Percentiles rank a stretch among this genome's conserved stretches.
phyloP scores from a whole-genome alignment of 2,888 invertebrate genomes.

The Tetheella fluctuosa region DNA sequence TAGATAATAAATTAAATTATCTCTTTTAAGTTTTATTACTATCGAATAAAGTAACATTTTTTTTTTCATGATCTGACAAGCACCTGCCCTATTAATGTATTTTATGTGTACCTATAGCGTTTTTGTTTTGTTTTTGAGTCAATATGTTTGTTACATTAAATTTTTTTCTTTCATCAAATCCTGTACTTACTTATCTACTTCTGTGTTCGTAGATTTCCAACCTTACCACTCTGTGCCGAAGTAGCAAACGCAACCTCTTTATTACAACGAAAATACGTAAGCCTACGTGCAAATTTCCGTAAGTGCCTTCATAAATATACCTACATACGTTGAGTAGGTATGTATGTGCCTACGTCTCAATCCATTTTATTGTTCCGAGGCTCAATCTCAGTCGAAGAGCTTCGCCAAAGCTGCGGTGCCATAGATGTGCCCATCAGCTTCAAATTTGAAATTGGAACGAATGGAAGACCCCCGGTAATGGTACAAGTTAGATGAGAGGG shows the following conservation, averaged over 20 bases:
- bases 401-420: conserved; percentile 63
- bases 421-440: conserved; percentile 76
- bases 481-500: conserved; percentile 81
- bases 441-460: conserved; percentile 84
- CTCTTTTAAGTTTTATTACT: too few species aligned
- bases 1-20: neutral
- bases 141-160: too few species aligned
- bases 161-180: too few species aligned
- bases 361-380: conserved; percentile 36
- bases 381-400: conserved; percentile 46
- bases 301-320: conserved; percentile 15
- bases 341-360: conserved; percentile 25
- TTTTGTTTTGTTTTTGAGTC: too few species aligned
- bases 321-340: conserved; percentile 15
- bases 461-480: conserved; percentile 79
- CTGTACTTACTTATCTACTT: neutral
- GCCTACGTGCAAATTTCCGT: conserved; percentile 16
- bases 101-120: too few species aligned
- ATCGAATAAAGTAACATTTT: neutral
- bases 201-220: neutral
- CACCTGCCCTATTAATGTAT: neutral
- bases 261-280: neutral
- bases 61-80: neutral
- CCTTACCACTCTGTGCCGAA: neutral
- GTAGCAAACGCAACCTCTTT: neutral